Base-by-base conservation (phyloP, 2,113 vertebrate genomes). In the Passer domesticus region DNA sequence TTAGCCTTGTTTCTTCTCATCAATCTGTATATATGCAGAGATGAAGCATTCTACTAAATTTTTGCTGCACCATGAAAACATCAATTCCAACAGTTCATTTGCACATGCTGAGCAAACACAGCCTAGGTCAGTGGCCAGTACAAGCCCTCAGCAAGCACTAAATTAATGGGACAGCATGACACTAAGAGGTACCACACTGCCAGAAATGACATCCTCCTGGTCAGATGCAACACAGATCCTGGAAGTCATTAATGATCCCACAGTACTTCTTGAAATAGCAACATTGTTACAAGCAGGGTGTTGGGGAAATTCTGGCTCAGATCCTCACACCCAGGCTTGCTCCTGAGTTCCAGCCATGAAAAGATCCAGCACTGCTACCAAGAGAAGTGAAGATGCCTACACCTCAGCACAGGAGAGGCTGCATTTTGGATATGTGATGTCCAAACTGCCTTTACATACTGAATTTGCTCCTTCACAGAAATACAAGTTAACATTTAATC, bases 91-190 rank as follows among this genome's bases (percentile, higher is more conserved):
- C 10, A 76, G 74, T 28, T 69, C 41, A 76, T 87, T 79, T 87
- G 89, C 91, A 95, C 58, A 83, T 17, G 77, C 87, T 63, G 74
- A 87, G 81, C 74, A 92, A 74, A 84, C 62, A 25, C 37, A 13
- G 59, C 41, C 75, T 58, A 39, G 75, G 78, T 35, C 87, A 76
- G 81, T 0, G 59, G 91, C 53, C 87, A 68, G 64, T 30, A 76
- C 15, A 66, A 76, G 79, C 81, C 47, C 59, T 47, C 64, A 67
- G 83, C 0, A 0, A 92, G 69, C 63, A 39, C 78, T 87, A 62
- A 80, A 90, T 86, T 52, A 81, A 67, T 8, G 28, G 67, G 79
- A 64, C 13, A 2, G 28, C 0, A 0, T 33, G 81, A 81, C 67
- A 49, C n/a, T 13, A 64, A 75, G 70, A 82, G 78, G 41, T 20